Base-by-base conservation (phyloP, 2,888 invertebrate species). In the Drosophila anomelani region DNA sequence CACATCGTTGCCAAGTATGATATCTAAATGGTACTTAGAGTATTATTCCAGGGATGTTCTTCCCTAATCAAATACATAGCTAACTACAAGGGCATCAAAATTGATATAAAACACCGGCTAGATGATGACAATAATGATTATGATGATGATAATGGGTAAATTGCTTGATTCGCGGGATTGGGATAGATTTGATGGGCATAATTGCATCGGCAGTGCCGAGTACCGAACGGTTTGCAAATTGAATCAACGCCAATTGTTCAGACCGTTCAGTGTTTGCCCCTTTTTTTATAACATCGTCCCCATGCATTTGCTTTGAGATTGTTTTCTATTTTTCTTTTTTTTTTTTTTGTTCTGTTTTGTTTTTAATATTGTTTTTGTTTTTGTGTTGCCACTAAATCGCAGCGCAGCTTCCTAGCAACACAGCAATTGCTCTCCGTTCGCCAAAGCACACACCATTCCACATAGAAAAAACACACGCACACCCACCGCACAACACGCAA, bases 241-340 rank as follows among this genome's bases (percentile, higher is more conserved):
- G 81, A 84, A 84, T 84, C 84, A 84, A 87, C 69, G 79, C 69
- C 87, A 86, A 89, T 88, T 84, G 78, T 23, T 10, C 29, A 36
- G 36, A 43, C 43, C 49, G 44, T 43, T 32, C 66, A 17, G 47
- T 23, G 47, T 58, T 64, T 73, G 63, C 74, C 72, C 73, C 63
- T 51, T 68, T 70, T 68, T 70, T 47, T 47, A 53, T 32, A 32
- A 49, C 49, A 26, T 20, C 34, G 34, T 6, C 53, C 15, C 26
- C 32, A 36, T 64, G 64, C 54, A 68, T 47, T 67, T 66, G 36
- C 13, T 36, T 36, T 59, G 7, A n/a, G 13, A 9, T 34, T 39
- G 36, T 46, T 29, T n/a, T 39, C n/a, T 41, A 7, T 29, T n/a
- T 39, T 38, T 38, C 26, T 38, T 23, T 9, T 23, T 23, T 23